Base-by-base conservation (phyloP, 1,140 invertebrate genomes). In the Drosophila funebris region DNA sequence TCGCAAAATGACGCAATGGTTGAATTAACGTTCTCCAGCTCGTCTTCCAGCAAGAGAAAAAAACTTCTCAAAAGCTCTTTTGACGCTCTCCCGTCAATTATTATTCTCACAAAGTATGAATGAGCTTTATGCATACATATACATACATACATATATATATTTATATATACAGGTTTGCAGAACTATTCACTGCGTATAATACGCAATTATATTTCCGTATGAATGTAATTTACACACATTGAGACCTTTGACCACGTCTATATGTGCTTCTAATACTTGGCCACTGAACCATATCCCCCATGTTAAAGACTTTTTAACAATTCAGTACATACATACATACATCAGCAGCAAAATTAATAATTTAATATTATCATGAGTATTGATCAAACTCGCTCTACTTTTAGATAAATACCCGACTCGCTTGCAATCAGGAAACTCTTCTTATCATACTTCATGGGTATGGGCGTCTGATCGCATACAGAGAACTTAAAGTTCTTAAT, bases 401-500 rank as follows among this genome's bases (percentile, higher is more conserved):
- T 60, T 8, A 91, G 50, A 31, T 53, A 66, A 24, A 91, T 90
- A 1, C 85, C 90, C 14, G 69, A 61, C 11, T 77, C 53, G n/a
- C 85, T 73, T 8, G 36, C 31, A 2, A 90, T 11, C 3, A 90
- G 58, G 54, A 77, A 85, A 48, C 46, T 56, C n/a, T 75, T 52
- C n/a, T 44, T 60, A 29, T 79, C 22, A 48, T 81, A 76, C 9
- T 33, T 50, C 20, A 89, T 72, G 1, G 84, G 84, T 14, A 90
- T 87, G 4, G 53, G 41, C 9, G 91, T 92, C 61, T 90, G 60
- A 1, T 90, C 82, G 52, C 89, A 91, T 0, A 85, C 78, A 0
- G 76, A 74, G 24, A 92, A 90, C 36, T 84, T 90, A 3, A 85
- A 91, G 14, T 90, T 72, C 33, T 73, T 73, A 7, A 94, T 54